Percentiles rank a stretch among this genome's conserved stretches.
phyloP scores from a whole-genome alignment of 2,797 vertebrate species.

The Ctenosaura bakeri region DNA sequence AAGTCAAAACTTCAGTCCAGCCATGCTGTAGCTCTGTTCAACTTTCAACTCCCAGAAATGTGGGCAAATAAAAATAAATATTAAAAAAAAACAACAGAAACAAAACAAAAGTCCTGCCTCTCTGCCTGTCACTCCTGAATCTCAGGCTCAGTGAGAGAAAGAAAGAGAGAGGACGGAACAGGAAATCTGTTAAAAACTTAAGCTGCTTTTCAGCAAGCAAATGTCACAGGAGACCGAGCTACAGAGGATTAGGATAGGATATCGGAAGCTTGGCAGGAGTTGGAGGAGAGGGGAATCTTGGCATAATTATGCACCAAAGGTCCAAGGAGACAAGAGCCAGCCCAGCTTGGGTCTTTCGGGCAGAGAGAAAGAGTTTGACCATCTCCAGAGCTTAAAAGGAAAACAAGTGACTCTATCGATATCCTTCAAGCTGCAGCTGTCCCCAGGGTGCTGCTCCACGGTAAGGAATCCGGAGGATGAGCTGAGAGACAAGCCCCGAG shows the following conservation, averaged over 20 bases:
- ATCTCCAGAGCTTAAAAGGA: background rate
- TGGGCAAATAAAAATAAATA: background rate
- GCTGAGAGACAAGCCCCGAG: too few species aligned
- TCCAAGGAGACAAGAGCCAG: background rate
- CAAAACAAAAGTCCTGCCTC: too few species aligned
- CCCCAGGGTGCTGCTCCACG: background rate
- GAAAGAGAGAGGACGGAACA: accelerated
- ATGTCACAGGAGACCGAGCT: background rate
- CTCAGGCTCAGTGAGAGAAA: background rate
- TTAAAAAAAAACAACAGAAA: background rate
- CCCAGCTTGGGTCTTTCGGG: background rate
- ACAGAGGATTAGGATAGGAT: slow-evolving; percentile 57
- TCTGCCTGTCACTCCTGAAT: background rate
- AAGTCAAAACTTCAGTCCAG: background rate
- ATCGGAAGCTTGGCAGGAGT: slow-evolving; percentile 49
- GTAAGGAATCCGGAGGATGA: background rate
- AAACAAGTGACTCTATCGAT: slow-evolving; percentile 31
- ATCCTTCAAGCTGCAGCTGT: background rate
- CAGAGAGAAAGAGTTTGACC: slow-evolving; percentile 2
- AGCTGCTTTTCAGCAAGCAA: slow-evolving; percentile 12
- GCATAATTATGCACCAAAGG: slow-evolving; percentile 11
- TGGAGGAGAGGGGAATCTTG: slow-evolving; percentile 49
- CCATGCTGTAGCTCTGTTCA: too few species aligned
- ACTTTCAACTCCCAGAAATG: background rate
- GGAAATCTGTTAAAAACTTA: slow-evolving; percentile 24